A percentile compares a stretch with the other conserved stretches of the same genome.
Conservation (phyloP, 1,140 invertebrate species). For the Drosophila hydei region DNA sequence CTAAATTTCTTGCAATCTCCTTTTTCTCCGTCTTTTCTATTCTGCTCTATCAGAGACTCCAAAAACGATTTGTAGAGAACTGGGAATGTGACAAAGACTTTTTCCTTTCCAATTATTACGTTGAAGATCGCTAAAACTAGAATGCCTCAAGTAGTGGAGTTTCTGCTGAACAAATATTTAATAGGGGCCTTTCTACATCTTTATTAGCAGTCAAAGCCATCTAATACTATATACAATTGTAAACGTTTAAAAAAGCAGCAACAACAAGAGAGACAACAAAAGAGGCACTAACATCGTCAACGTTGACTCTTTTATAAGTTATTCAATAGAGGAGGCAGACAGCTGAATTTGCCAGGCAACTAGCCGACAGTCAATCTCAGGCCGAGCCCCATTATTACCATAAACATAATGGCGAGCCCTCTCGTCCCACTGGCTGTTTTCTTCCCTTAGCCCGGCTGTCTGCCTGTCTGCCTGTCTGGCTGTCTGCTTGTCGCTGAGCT, state of each 20-base stretch:
- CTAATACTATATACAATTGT: constrained; percentile 11
- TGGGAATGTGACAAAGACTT: too few relatives aligned
- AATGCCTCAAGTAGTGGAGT: too few relatives aligned
- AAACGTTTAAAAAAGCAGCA: constrained; percentile 50
- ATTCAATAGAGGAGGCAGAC: constrained; percentile 26
- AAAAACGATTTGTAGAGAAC: too few relatives aligned
- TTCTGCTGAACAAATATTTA: constrained; percentile 32
- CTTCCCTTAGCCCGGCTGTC: neutral
- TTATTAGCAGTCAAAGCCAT: constrained; percentile 25
- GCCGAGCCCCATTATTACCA: constrained; percentile 63
- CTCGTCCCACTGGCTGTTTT: neutral
- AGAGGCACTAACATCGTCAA: constrained; percentile 13
- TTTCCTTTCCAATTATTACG: too few relatives aligned
- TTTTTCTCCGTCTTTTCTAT: too few relatives aligned
- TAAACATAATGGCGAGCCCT: constrained; percentile 65
- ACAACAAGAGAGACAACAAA: constrained; percentile 53
- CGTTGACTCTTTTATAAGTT: constrained; percentile 21
- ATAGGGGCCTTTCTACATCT: constrained; percentile 14
- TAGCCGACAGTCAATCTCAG: constrained; percentile 58
- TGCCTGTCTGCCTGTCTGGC: neutral
- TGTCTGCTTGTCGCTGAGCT: constrained; percentile 63
- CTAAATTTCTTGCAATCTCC: too few relatives aligned
- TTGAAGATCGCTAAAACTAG: too few relatives aligned
- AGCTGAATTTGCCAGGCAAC: constrained; percentile 56
- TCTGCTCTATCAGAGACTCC: too few relatives aligned